Base-by-base conservation (phyloP, 2,797 vertebrate species). In the Poeciliopsis turneri region DNA sequence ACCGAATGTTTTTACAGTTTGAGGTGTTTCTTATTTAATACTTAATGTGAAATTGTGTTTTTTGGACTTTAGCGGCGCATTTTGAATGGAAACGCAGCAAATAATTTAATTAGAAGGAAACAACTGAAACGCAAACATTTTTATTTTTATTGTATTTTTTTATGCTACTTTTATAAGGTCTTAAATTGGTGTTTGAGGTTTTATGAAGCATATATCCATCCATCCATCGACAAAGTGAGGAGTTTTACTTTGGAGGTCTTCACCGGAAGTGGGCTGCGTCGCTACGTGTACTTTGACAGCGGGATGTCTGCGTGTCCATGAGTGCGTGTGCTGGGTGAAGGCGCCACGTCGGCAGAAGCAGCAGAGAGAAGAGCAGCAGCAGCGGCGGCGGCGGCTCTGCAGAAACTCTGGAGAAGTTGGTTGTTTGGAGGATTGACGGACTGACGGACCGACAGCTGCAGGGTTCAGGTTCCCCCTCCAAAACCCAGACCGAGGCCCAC, bases 301-400 rank as follows among this genome's bases (percentile, higher is more conserved):
- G 16, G 10, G 71, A 3, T 53, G 30, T 18, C 36, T 28, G 68
- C 47, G 72, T 78, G 78, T 78, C 12, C 53, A 72, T 71, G 61
- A 66, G 61, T 43, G 68, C 45, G 64, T 59, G 73, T 51, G 47
- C 18, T 51, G 74, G 45, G 43, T 13, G 72, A 66, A 87, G 92
- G 85, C 95, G 95, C 95, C 95, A 95, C 95, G 95, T 96, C 92
- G 93, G 93, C 95, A 95, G 86, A 94, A 84, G 72, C 84, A 82
- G 70, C 84, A 61, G 77, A 36, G 15, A 23, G 75, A 64, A 89
- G 75, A 55, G 72, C 82, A 86, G 51, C 55, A 11, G 51, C 51
- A 82, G 39, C 55, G 0, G 55, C 55, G 0, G 55, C 55, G 2
- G 55, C 25, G 82, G 28, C 10, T 75, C 30, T 8, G 72, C 13